These are phyloP conservation scores for Palythoa caribaeorum DNA, from an alignment of 92 coral and sea anemone species.

Conservation along the genomic window DNA sequence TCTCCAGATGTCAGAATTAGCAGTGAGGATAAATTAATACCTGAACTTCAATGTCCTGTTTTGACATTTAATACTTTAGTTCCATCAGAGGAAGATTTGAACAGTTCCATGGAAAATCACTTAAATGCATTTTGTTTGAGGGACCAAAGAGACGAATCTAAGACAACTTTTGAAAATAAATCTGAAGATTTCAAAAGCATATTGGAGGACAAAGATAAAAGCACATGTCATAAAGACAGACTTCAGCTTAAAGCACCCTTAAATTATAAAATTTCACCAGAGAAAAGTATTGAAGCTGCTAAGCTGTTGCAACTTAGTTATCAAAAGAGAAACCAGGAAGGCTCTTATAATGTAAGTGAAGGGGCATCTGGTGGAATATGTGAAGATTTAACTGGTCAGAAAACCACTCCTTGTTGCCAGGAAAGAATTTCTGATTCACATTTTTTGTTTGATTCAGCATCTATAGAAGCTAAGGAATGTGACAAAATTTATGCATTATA, in stretches of 20 bases:
- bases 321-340: background rate
- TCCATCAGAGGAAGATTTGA: slow-evolving; percentile 69
- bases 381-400: background rate
- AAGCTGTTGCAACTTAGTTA: background rate
- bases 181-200: background rate
- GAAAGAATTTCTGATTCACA: slow-evolving; percentile 1
- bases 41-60: slow-evolving; percentile 61
- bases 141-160: background rate
- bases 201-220: background rate
- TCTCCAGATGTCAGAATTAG: background rate
- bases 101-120: background rate
- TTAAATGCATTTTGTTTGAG: background rate
- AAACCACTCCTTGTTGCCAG: background rate
- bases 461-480: background rate
- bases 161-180: background rate
- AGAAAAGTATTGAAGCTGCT: background rate
- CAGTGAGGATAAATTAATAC: background rate
- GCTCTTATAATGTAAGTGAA: background rate
- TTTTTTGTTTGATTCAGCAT: background rate
- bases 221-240: background rate
- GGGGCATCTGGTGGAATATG: background rate
- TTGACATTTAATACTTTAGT: slow-evolving; percentile 63
- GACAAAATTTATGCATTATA: background rate
- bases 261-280: background rate
- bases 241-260: background rate